Conservation (phyloP, 2,797 vertebrate genomes). For the Phrynocephalus guinanensis region DNA sequence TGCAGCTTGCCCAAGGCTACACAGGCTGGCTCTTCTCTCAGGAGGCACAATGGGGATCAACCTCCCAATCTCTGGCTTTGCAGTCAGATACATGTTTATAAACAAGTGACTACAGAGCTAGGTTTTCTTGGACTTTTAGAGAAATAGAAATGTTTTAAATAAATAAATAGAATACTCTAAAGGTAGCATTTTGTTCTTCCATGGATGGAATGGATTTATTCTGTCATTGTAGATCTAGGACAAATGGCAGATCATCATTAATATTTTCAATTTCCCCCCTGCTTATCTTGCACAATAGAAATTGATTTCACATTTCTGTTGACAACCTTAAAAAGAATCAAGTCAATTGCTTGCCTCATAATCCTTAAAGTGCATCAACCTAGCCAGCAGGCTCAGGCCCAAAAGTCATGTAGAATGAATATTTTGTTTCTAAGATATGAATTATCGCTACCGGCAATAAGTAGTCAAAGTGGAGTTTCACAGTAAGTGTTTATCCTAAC, state of each 20-base stretch:
- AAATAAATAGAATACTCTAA: neutral
- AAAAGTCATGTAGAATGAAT: conserved; percentile 36
- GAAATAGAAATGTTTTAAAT: conserved; percentile 8
- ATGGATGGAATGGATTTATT: conserved; percentile 19
- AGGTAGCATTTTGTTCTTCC: conserved; percentile 26
- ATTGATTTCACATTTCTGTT: conserved; percentile 1
- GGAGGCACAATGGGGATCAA: too few relatives aligned
- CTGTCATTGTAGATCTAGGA: conserved; percentile 9
- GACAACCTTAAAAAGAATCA: conserved; percentile 27
- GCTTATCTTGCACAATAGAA: conserved; percentile 4
- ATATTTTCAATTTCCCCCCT: conserved; percentile 12
- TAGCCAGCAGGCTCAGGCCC: neutral
- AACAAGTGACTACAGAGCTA: neutral
- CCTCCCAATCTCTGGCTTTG: too few relatives aligned
- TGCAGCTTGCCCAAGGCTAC: too few relatives aligned
- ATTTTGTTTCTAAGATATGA: neutral
- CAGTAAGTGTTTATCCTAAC: neutral
- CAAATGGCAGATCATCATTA: neutral
- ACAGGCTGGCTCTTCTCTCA: too few relatives aligned
- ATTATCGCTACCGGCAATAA: neutral
- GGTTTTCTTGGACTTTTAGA: neutral
- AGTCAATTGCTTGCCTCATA: neutral
- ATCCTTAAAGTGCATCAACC: conserved; percentile 26
- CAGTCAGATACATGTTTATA: neutral
- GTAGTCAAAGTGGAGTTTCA: neutral